A percentile compares a stretch with the other conserved stretches of the same genome.
Evolutionary conservation across 2,113 vertebrate genomes (phyloP).

Genomic region (Pituophis catenifer): DNA sequence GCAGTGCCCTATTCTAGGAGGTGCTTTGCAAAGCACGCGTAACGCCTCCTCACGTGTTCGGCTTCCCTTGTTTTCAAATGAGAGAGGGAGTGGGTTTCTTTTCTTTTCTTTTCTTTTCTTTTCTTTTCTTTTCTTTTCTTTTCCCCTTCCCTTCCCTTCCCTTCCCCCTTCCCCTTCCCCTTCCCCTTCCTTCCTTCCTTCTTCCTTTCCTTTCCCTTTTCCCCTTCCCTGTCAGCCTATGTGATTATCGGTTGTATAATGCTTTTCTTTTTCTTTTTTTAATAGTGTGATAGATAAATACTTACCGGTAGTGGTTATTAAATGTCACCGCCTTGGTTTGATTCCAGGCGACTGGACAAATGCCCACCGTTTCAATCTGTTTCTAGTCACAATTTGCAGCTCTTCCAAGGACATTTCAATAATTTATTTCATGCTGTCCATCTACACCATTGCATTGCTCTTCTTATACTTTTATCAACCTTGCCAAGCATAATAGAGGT

Average conservation of each 20-base stretch:
- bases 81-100: not conserved
- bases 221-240: not conserved
- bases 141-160: too few relatives aligned
- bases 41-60: not conserved
- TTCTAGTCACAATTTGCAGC: not conserved
- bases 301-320: not conserved
- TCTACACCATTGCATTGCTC: not conserved
- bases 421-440: not conserved
- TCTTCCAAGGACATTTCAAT: not conserved
- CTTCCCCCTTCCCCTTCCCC: too few relatives aligned
- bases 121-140: rapidly evolving
- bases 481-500: not conserved
- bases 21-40: not conserved
- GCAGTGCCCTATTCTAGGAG: not conserved
- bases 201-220: not conserved
- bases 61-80: not conserved
- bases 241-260: not conserved
- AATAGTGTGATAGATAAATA: not conserved
- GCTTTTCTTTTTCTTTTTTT: not conserved
- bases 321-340: not conserved
- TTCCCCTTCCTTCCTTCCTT: too few relatives aligned
- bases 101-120: too few relatives aligned
- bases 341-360: not conserved
- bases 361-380: not conserved
- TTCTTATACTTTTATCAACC: not conserved